Evolutionary conservation across 2,888 invertebrate species (phyloP), one percentile per base, ranked within the genome.

Genomic region (Thyatira batis): DNA sequence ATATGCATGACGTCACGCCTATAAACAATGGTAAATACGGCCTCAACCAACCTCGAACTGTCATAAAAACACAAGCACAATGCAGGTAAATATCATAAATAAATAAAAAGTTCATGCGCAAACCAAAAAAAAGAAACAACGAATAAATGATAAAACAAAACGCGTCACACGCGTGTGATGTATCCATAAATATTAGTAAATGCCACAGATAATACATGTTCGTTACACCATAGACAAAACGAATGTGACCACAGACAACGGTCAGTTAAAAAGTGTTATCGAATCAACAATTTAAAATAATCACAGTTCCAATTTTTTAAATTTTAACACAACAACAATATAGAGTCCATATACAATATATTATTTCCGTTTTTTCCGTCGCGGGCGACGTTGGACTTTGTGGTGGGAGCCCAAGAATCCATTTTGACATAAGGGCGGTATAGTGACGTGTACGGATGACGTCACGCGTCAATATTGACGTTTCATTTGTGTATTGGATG

Each of bases 1-100:
- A 97, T 89, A 97, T 93, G 93, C 97, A 97, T 85, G 96, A 96
- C 83, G 97, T 96, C 86, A 97, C 95, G 89, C 97, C 97, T 93
- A 97, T 95, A 94, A 96, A 95, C 89, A 97, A 93, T 78, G 97
- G 96, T 93, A 96, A 87, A 76, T 94, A 94, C 78, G 93, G 93
- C 82, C 92, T 91, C 86, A 93, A 92, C 89, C 94, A 91, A 57
- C 73, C 78, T 70, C 93, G 92, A 92, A 93, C 94, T 94, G 82
- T 81, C 82, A 72, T 73, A 61, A 56, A 66, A 59, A 53, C 48
- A 60, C 69, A 71, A 84, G 75, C 82, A 85, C 85, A 86, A 84
- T 73, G 82, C 82, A 80, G 76, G 76, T 67, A 68, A 65, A 63
- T 61, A 59, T 62, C 67, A 71, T 57, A 71, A 56, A 52, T 53